Percentiles rank a stretch among this genome's conserved stretches.
Evolutionary conservation across 2,113 vertebrate species (phyloP).

Genomic region (Mormyrus lacerda): DNA sequence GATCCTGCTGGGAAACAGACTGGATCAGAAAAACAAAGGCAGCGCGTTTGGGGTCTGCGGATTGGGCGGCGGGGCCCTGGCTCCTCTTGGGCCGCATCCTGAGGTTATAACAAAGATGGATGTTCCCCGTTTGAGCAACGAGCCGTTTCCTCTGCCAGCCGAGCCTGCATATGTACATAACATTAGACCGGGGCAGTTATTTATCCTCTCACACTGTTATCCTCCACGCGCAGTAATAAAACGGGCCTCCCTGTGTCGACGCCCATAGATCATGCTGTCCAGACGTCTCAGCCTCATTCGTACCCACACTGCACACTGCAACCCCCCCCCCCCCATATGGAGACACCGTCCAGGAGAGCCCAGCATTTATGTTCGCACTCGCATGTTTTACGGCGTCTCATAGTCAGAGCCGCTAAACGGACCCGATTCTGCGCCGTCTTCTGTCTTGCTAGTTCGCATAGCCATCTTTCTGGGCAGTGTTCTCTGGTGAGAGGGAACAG

Average conservation of each 20-base stretch:
- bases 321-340: neutral
- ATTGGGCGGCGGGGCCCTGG: neutral
- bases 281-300: constrained; percentile 20
- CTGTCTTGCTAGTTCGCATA: neutral
- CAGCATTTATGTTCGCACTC: constrained; percentile 4
- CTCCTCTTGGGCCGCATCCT: neutral
- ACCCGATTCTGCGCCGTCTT: neutral
- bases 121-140: constrained; percentile 47
- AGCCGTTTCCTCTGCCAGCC: constrained; percentile 37
- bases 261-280: constrained; percentile 22
- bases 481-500: neutral
- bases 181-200: constrained; percentile 22
- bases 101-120: constrained; percentile 54
- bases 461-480: neutral
- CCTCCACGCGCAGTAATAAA: constrained; percentile 17
- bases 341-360: neutral
- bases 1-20: neutral
- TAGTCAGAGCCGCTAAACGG: neutral
- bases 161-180: constrained; percentile 22
- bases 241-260: neutral
- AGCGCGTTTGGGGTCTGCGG: neutral
- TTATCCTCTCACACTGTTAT: constrained; percentile 26
- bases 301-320: constrained; percentile 2
- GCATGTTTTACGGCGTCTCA: constrained; percentile 18
- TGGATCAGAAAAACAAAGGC: neutral